Conservation (phyloP, 92 coral and sea anemone genomes). For the Heteractis magnifica region DNA sequence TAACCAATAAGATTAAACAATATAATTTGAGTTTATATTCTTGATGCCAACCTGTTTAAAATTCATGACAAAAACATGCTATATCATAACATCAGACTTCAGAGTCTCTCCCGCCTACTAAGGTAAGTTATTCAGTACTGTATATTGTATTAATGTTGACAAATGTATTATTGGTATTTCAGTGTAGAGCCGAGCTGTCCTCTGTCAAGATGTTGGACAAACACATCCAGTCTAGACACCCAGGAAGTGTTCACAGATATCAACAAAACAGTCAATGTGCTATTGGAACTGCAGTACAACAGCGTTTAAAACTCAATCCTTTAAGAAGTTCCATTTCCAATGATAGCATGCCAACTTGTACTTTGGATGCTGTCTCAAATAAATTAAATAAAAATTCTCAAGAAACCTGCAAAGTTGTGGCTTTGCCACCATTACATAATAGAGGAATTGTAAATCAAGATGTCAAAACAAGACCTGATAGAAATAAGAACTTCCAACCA, state of each 20-base stretch:
- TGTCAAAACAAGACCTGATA: background rate
- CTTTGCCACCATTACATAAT: background rate
- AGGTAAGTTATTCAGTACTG: background rate
- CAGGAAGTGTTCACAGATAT: conserved; percentile 16
- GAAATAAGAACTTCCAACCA: too few relatives aligned
- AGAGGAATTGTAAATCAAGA: background rate
- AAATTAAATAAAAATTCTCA: background rate
- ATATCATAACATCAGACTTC: too few relatives aligned
- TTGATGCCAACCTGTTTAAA: too few relatives aligned
- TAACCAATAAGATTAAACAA: too few relatives aligned
- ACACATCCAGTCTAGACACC: conserved; percentile 23
- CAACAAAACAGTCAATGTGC: background rate
- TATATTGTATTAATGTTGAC: background rate
- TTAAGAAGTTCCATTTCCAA: background rate
- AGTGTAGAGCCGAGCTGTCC: conserved; percentile 27
- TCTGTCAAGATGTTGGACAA: conserved; percentile 17
- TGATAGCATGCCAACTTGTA: background rate
- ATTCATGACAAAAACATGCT: too few relatives aligned
- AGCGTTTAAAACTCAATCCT: conserved; percentile 19
- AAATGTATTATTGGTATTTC: background rate
- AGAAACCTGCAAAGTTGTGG: background rate
- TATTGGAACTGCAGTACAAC: background rate
- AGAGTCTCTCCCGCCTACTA: too few relatives aligned
- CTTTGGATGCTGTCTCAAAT: background rate
- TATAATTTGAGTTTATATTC: too few relatives aligned